phyloP scores from a whole-genome alignment of 2,888 invertebrate species.

The Chrysolina haemoptera region DNA sequence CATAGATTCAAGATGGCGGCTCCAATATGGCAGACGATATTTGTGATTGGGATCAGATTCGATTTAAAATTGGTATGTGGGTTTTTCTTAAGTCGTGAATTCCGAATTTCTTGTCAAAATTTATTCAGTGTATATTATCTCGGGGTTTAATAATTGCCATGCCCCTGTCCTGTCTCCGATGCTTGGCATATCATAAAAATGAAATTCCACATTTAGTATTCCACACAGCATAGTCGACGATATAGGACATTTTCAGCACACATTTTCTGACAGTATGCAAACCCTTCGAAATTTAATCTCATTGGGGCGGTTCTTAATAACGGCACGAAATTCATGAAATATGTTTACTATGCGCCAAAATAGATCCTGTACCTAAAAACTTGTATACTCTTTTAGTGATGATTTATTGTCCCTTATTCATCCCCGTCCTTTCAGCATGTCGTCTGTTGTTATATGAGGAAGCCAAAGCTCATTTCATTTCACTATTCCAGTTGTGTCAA shows the following conservation, averaged over 20 bases:
- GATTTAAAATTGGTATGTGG: no score
- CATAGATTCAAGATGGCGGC: no score
- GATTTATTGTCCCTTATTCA: not conserved
- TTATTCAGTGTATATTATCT: not conserved
- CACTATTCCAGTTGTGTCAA: conserved; percentile 6
- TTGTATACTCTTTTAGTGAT: not conserved
- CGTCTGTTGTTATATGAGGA: not conserved
- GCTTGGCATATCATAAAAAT: not conserved
- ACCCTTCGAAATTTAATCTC: conserved; percentile 5
- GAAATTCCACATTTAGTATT: not conserved
- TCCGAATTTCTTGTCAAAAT: no score
- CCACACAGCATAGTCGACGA: not conserved
- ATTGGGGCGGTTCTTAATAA: not conserved
- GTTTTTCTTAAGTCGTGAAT: no score
- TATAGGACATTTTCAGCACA: not conserved
- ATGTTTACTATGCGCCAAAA: conserved; percentile 1
- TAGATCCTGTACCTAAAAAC: not conserved
- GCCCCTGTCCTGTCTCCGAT: not conserved
- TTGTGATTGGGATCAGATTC: no score
- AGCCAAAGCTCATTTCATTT: conserved; percentile 8
- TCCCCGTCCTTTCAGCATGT: not conserved
- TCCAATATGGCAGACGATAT: no score
- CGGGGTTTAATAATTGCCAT: not conserved
- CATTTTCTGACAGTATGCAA: not conserved
- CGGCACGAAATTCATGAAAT: not conserved